Percentiles rank a stretch among this genome's conserved stretches.
phyloP scores from a whole-genome alignment of 92 coral and sea anemone genomes.

The Palythoa caribaeorum region DNA sequence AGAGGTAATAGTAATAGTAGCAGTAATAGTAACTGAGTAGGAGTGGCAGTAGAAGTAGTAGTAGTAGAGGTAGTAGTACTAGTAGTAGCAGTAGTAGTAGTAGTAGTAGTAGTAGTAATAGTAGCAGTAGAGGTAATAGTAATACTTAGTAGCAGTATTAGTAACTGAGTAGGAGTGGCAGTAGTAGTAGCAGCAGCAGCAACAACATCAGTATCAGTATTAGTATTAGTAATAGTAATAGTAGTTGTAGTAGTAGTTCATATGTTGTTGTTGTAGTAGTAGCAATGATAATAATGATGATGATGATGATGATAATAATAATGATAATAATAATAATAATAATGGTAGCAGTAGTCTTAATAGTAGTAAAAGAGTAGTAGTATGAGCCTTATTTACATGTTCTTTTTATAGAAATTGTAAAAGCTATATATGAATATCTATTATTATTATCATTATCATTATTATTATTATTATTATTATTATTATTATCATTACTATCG shows the following conservation, averaged over 20 bases:
- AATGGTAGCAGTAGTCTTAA: background rate
- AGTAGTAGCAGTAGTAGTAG: background rate
- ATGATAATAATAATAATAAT: too few species aligned
- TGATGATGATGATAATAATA: too few species aligned
- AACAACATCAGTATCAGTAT: background rate
- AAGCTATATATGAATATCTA: background rate
- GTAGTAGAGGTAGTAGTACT: background rate
- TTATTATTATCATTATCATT: background rate
- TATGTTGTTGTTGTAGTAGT: background rate
- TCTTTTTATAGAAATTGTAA: too few species aligned
- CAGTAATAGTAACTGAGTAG: conserved; percentile 21
- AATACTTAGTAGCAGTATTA: background rate
- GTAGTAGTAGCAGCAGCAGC: background rate
- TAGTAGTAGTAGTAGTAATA: background rate
- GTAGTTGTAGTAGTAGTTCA: conserved; percentile 5
- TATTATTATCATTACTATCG: background rate
- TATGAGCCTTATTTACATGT: too few species aligned
- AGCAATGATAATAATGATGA: background rate
- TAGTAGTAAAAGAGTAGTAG: too few species aligned
- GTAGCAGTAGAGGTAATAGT: background rate
- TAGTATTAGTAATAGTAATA: background rate
- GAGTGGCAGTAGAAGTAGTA: conserved; percentile 8
- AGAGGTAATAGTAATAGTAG: conserved; percentile 30
- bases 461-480: background rate
- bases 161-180: background rate